Base-by-base conservation (phyloP, 2,888 invertebrate species). In the Pristionchus maxplancki region DNA sequence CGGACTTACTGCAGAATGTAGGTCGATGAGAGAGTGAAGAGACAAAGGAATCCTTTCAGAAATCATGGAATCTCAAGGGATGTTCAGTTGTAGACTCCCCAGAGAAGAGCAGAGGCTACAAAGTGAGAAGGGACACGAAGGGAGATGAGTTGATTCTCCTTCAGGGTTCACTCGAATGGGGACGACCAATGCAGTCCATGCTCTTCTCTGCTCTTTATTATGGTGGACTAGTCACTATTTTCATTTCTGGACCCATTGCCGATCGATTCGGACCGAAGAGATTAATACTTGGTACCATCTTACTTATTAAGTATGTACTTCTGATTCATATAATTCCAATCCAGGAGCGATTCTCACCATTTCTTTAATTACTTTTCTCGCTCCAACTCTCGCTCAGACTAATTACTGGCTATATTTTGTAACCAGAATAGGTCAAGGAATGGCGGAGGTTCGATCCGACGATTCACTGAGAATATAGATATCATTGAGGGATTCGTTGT, bases 191-290 rank as follows among this genome's bases (percentile, higher is more conserved):
- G 67, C 85, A 85, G 40, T 64, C 85, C 24, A 24, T 40, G 20
- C 44, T 85, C 28, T 85, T 85, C 64, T 64, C 85, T 17, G 62
- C 85, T 62, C 15, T 44, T 37, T 85, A 85, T 34, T 85, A 64
- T 48, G 85, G 85, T 9, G 64, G 85, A 64, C 17, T 64, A 3
- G 64, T 64, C 8, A 85, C 85, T 4, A 53, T 85, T 28, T 64
- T 85, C 67, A 64, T 62, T 13, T 85, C 85, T 13, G 85, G 85
- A 17, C 17, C 53, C 8, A 40, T 85, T 15, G 85, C 85, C 17
- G 85, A 85, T 53, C n/a, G 34, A 64, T 85, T 85, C 20, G 85
- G 85, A 64, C 85, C 85, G 28, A 85, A 85, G 64, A 62, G 37
- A 28, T 34, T 85, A 9, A 8, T 85, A 24, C 83, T 83, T 20